Evolutionary conservation across 2,888 invertebrate genomes (phyloP), one percentile per base, ranked within the genome.

Genomic region (Cordilura impudica): DNA sequence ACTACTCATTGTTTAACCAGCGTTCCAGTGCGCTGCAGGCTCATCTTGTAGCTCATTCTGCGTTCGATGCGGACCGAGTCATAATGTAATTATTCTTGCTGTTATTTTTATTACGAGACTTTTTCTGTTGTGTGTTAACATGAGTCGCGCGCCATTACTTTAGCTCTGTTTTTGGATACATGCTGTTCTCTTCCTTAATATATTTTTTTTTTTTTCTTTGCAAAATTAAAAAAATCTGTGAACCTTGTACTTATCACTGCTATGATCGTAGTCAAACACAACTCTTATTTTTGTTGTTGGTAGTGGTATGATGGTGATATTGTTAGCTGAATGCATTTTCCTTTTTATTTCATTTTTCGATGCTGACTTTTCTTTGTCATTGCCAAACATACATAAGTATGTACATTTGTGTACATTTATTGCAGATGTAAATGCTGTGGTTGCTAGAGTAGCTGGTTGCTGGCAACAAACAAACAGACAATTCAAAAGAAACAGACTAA

Each of bases 81-180:
- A 69, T 31, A 58, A 12, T 31, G 49, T 14, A 19, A 35, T 35
- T n/a, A 26, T n/a, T 39, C 14, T 43, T 51, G 31, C 16, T 63
- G 51, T 56, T 78, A 63, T 5, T 58, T 16, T 19, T n/a, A 39
- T 19, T 19, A 10, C 12, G 56, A 58, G 19, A 35, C 35, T 39
- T 58, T 58, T 35, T 10, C 19, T 39, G 21, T 63, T 58, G 78
- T 87, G 83, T 88, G 88, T 87, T 86, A 87, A 87, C 87, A 87
- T 85, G 85, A 87, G 88, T 86, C 87, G 88, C 88, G 87, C 88
- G 87, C 87, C 87, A 87, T 87, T 88, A 86, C 86, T 86, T 87
- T 83, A 56, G 60, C 12, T 35, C 76, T 69, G 75, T 78, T 76
- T 83, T 84, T 49, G 82, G 83, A 82, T 84, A 83, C 83, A 84